A percentile compares a stretch with the other conserved stretches of the same genome.
These are phyloP conservation scores for Leptopilina drosophilae DNA, from an alignment of 2,888 invertebrate genomes.

Conservation along the genomic window DNA sequence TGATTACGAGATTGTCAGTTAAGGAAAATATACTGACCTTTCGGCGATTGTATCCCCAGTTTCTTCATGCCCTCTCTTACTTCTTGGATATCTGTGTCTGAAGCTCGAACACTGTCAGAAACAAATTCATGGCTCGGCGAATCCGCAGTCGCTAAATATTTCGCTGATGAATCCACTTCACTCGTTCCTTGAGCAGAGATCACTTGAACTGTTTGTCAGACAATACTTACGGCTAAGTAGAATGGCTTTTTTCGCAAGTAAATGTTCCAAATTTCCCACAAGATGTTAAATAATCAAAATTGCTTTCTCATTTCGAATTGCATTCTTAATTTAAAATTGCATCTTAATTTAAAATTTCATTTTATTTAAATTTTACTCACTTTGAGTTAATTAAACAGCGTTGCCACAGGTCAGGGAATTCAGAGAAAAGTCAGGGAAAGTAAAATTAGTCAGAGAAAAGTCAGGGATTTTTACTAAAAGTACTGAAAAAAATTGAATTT, in stretches of 20 bases:
- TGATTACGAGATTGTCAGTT: neutral
- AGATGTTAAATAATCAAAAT: neutral
- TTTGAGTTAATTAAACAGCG: no score
- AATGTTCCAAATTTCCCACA: slow-evolving; percentile 41
- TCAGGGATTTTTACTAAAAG: no score
- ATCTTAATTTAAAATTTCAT: no score
- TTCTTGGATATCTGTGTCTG: slow-evolving; percentile 84
- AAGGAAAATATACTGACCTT: slow-evolving; percentile 77
- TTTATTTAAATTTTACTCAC: no score
- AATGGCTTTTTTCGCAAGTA: slow-evolving; percentile 50
- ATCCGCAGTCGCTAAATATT: slow-evolving; percentile 51
- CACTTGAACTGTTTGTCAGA: slow-evolving; percentile 70
- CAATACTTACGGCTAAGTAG: slow-evolving; percentile 70
- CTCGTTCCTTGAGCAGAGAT: slow-evolving; percentile 61
- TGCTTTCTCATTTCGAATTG: no score
- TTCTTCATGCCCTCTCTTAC: slow-evolving; percentile 87
- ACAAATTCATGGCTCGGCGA: slow-evolving; percentile 84
- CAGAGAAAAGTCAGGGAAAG: no score
- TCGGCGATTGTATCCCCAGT: slow-evolving; percentile 81
- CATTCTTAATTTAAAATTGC: no score
- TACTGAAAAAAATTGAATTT: no score
- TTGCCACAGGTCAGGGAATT: no score
- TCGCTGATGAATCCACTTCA: slow-evolving; percentile 44
- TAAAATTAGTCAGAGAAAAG: no score
- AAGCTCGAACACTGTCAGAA: slow-evolving; percentile 85